Evolutionary conservation across 2,797 vertebrate genomes (phyloP), one percentile per base, ranked within the genome.

Genomic region (Eidolon dupreanum): DNA sequence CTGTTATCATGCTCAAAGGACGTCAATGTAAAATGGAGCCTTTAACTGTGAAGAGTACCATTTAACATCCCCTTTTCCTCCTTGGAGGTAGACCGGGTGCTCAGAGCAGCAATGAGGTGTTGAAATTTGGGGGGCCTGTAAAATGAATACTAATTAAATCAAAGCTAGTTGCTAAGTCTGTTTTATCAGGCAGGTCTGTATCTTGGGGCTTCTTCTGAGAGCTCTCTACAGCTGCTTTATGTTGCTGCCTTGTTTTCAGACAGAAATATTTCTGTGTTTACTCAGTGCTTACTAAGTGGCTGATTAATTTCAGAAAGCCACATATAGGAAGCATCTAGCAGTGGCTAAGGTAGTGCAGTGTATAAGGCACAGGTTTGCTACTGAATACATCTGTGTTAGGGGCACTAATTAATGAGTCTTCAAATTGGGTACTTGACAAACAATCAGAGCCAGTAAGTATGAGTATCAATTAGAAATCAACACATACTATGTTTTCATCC

Each of bases 361-460:
- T 31, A 33, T 12, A 24, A 78, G 33, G 6, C 17, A 66, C 28
- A 71, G 3, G n/a, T 87, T 89, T 92, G 79, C 53, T 93, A 41
- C 16, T 61, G 73, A 71, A 38, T 28, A 59, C 93, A 74, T 96
- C 57, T 90, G 46, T 84, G 70, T 41, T 28, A 84, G 86, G 2
- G 13, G 6, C 10, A 51, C 36, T 88, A 86, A 77, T 70, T 66
- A 85, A 79, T 59, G 28, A 59, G 2, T 65, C n/a, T 94, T 94
- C 70, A 95, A 93, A 74, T n/a, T 36, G 36, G 28, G 66, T 49
- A 88, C 28, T 94, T 94, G 65, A 95, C 79, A 94, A 75, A 49
- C 17, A 94, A 75, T 89, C 66, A 81, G 90, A 92, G 66, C 11
- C 24, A 82, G 3, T 36, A 17, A 87, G 33, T 59, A 28, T 87